These are phyloP conservation scores for Delphinus delphis DNA, from an alignment of 2,113 vertebrate genomes.

Conservation along the genomic window DNA sequence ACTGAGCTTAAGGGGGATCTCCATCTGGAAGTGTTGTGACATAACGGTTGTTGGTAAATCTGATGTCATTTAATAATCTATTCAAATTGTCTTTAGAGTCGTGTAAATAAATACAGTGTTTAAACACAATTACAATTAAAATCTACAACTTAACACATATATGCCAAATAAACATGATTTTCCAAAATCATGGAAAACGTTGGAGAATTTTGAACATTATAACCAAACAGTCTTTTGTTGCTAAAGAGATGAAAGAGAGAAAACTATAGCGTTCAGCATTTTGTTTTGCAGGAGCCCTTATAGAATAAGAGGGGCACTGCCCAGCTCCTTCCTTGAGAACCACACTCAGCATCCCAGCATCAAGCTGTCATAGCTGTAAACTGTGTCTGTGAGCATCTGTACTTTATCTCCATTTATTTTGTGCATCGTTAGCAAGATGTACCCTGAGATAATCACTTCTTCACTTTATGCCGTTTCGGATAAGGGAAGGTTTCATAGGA, in stretches of 20 bases:
- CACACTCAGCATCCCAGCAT: no score
- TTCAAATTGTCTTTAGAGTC: background rate
- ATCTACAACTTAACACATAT: background rate
- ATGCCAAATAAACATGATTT: background rate
- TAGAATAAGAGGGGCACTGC: no score
- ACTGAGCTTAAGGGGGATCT: background rate
- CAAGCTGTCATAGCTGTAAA: no score
- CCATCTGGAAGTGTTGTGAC: background rate
- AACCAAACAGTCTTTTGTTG: background rate
- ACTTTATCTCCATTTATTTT: no score
- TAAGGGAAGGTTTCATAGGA: no score
- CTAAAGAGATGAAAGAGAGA: background rate
- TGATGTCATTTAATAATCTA: background rate
- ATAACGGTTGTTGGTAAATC: background rate
- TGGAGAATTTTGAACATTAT: background rate
- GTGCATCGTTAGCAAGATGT: no score
- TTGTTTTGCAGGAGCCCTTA: no score
- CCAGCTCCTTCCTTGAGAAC: no score
- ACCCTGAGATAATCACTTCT: no score
- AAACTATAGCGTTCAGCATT: no score
- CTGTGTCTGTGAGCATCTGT: no score
- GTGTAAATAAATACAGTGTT: background rate
- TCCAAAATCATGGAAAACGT: background rate
- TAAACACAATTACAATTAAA: background rate
- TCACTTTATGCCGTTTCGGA: no score